Base-by-base conservation (phyloP, 2,888 invertebrate species). In the Netelia melanura region DNA sequence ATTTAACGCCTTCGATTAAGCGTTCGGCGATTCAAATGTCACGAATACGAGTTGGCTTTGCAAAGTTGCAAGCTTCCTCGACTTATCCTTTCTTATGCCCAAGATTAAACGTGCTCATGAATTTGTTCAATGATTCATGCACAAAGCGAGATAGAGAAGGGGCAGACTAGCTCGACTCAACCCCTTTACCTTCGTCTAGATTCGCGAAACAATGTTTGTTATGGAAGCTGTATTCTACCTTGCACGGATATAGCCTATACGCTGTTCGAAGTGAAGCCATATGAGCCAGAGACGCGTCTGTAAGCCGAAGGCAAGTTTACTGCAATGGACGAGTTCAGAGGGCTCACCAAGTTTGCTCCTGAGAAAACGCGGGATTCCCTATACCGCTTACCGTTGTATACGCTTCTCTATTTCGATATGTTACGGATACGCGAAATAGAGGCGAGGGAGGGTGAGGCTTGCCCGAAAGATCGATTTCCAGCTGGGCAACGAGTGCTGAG, bases 331-430 rank as follows among this genome's bases (percentile, higher is more conserved):
- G 90, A 90, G 88, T 90, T 87, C 84, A 77, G 81, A 81, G 87
- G 76, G 88, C 89, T 90, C 89, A 89, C 87, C 84, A 87, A 90
- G 88, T 90, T 90, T 87, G 78, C 86, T 81, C 67, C 87, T 83
- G 83, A 71, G 88, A 90, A 90, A 89, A 82, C 77, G 68, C 30
- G 52, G 70, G 62, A 54, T 77, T 43, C 25, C 74, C 71, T 61
- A 25, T 71, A 17, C 25, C 52, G 38, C 61, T 54, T 58, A 52
- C 61, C 54, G 43, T 75, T 65, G 43, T 25, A 56, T 11, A 23
- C 61, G 58, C 62, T 78, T 75, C 48, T 75, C 68, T 68, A 76
- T 76, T 54, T 38, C n/a, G 23, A 61, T 48, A 68, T 56, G 56
- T 75, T 79, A 54, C 11, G 62, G 68, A 23, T 48, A 62, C n/a